Evolutionary conservation across 92 coral and sea anemone genomes (phyloP), one percentile per base, ranked within the genome.

Genomic region (Hydrozoanthus gracilis): DNA sequence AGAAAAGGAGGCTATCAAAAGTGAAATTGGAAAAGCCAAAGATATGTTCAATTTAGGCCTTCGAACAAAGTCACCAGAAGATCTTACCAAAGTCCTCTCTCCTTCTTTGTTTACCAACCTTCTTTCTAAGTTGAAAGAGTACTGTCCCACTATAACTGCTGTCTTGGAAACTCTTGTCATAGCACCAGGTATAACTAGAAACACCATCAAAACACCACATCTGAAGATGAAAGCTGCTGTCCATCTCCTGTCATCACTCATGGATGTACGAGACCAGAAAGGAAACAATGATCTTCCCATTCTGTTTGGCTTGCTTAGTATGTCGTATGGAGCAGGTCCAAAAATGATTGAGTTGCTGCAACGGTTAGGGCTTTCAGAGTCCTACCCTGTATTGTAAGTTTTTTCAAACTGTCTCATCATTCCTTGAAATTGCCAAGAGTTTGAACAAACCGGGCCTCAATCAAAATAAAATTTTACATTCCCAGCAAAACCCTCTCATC

Each of bases 221-320:
- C 20, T 88, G 82, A 80, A 88, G 47, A 82, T 80, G 87, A 88
- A 88, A 46, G 82, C 90, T 52, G 84, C 84, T 27, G 44, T 82
- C 62, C 87, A 88, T 72, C 87, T 88, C 54, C 44, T 82, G 54
- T 18, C 74, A 80, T 88, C 91, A 60, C 79, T 83, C 7, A 79
- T 87, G 71, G 83, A 88, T 73, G 82, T 82, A 4, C 66, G 91
- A 48, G 88, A 88, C 71, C 85, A 88, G 65, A 82, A 61, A 71
- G 79, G 84, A 48, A n/a, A 15, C 8, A 83, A 74, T 55, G 88
- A 88, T 27, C 20, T 88, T 16, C 83, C 91, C 12, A 54, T 80
- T 47, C 87, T 88, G 62, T 88, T 88, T 88, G 91, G 91, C 18
- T n/a, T 88, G 49, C 82, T 88, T 46, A 62, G 84, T 65, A 79